phyloP scores from a whole-genome alignment of 2,797 vertebrate species.

The Acipenser oxyrinchus region DNA sequence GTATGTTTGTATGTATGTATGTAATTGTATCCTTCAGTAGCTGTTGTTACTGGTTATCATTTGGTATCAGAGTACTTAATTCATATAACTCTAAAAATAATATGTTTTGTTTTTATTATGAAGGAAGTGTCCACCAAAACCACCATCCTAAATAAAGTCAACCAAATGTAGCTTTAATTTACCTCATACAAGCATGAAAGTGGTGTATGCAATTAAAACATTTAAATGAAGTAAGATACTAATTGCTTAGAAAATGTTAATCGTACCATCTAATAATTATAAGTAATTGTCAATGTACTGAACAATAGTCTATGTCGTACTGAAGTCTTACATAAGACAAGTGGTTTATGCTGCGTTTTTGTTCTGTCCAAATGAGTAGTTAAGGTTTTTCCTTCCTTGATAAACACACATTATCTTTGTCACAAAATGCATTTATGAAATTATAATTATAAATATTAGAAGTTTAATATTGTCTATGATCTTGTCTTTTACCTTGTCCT shows the following conservation, averaged over 20 bases:
- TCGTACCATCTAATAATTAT: conserved; percentile 49
- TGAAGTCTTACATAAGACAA: not conserved
- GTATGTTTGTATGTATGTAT: conserved; percentile 13
- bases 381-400: no score
- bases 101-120: conserved; percentile 49
- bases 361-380: no score
- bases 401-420: no score
- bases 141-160: not conserved
- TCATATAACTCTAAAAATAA: conserved; percentile 22
- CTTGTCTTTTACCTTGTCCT: no score
- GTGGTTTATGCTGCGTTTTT: not conserved
- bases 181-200: not conserved
- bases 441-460: no score
- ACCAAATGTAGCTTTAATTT: not conserved
- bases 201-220: not conserved
- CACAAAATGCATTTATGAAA: no score
- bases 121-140: conserved; percentile 40
- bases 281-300: conserved; percentile 28
- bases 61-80: conserved; percentile 43
- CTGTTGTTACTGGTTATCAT: conserved; percentile 51
- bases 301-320: conserved; percentile 22
- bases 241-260: conserved; percentile 25
- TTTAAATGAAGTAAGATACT: not conserved
- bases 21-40: conserved; percentile 38
- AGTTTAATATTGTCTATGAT: no score